Percentiles rank a stretch among this genome's conserved stretches.
phyloP scores from a whole-genome alignment of 2,797 vertebrate genomes.

The Amblyraja radiata region DNA sequence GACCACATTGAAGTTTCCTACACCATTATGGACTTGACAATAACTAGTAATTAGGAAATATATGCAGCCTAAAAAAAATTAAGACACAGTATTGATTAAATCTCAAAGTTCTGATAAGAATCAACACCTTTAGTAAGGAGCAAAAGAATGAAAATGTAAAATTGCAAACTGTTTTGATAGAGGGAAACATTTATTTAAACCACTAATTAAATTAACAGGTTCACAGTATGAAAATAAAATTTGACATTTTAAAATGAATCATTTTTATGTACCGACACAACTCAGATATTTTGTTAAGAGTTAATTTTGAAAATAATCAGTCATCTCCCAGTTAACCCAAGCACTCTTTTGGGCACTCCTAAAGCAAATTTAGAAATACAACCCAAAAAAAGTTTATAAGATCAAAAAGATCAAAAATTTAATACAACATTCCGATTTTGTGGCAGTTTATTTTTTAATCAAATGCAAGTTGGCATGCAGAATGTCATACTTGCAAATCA shows the following conservation, averaged over 20 bases:
- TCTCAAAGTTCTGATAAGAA: background rate
- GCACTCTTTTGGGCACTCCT: background rate
- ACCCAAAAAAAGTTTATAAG: too few relatives aligned
- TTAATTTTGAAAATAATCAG: constrained; percentile 19
- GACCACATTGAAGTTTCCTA: background rate
- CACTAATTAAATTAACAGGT: background rate
- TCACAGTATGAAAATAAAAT: background rate
- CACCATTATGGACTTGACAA: background rate
- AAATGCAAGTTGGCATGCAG: too few relatives aligned
- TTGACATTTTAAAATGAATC: too few relatives aligned
- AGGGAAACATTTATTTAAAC: background rate
- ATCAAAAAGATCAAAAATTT: too few relatives aligned
- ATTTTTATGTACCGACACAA: too few relatives aligned
- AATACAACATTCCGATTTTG: too few relatives aligned
- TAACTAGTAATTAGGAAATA: background rate
- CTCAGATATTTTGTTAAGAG: background rate
- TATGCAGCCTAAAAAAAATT: background rate
- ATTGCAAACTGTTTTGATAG: background rate
- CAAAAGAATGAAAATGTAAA: background rate
- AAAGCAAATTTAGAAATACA: too few relatives aligned
- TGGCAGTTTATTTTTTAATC: too few relatives aligned
- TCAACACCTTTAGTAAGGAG: background rate
- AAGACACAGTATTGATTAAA: background rate
- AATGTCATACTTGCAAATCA: too few relatives aligned
- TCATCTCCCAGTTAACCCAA: background rate